Conservation (phyloP, 2,113 vertebrate species). For the Engystomops pustulosus region DNA sequence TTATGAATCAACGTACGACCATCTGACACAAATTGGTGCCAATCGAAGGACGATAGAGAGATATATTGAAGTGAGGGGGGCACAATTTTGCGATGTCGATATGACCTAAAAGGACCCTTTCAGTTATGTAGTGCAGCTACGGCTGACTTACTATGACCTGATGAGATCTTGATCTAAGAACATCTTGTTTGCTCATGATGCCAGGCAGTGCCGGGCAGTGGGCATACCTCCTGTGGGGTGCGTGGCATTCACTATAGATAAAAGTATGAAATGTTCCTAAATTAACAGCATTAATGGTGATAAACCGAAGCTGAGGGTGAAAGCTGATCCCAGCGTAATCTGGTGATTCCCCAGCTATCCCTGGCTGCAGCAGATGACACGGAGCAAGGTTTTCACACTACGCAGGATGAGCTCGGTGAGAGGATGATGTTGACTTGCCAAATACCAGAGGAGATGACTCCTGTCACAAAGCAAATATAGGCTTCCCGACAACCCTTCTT, state of each 20-base stretch:
- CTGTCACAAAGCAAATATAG: constrained; percentile 14
- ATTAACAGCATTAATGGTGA: not conserved
- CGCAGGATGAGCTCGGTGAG: not conserved
- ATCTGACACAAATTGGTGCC: too few species aligned
- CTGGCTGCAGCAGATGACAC: too few species aligned
- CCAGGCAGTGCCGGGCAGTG: too few species aligned
- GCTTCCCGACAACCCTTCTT: not conserved
- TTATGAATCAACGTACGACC: too few species aligned
- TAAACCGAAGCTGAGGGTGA: not conserved
- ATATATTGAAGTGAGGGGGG: too few species aligned
- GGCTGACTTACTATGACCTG: not conserved
- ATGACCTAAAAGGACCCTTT: not conserved
- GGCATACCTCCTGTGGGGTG: not conserved
- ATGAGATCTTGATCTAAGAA: not conserved
- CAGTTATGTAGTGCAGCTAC: not conserved
- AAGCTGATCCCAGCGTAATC: not conserved
- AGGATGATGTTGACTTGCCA: constrained; percentile 21
- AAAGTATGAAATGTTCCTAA: not conserved
- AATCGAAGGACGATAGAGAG: too few species aligned
- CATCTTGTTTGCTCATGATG: not conserved
- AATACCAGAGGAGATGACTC: constrained; percentile 34
- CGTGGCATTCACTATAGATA: not conserved
- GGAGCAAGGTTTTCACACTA: constrained; percentile 8
- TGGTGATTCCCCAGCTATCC: constrained; percentile 29
- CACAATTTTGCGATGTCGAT: too few species aligned